Conservation (phyloP, 2,888 invertebrate genomes). For the Cyrtodaria siliqua region DNA sequence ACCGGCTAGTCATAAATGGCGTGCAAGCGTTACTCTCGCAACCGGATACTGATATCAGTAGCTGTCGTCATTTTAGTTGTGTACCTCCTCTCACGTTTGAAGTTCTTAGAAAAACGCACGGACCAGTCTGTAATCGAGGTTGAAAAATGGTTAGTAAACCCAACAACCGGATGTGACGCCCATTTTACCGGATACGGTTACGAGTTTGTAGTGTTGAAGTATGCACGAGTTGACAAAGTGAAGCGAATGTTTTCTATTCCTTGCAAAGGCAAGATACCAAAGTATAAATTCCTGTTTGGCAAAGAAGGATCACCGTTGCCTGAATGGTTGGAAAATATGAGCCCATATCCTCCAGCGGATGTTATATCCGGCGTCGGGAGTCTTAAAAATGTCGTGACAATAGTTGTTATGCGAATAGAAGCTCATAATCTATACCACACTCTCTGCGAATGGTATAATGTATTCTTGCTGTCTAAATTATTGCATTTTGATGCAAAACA, state of each 20-base stretch:
- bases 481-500: constrained; percentile 34
- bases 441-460: constrained; percentile 60
- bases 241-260: constrained; percentile 37
- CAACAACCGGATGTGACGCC: constrained; percentile 34
- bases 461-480: constrained; percentile 43
- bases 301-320: constrained; percentile 51
- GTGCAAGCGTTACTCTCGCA: too few relatives aligned
- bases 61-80: too few relatives aligned
- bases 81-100: too few relatives aligned
- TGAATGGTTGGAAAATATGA: constrained; percentile 35
- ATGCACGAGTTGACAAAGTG: constrained; percentile 35
- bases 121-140: too few relatives aligned
- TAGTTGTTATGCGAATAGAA: constrained; percentile 53
- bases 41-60: too few relatives aligned
- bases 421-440: constrained; percentile 64
- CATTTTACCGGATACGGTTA: constrained; percentile 50
- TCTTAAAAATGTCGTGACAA: constrained; percentile 16
- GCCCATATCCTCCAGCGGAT: constrained; percentile 2
- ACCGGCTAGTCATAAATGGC: too few relatives aligned
- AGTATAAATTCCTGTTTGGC: constrained; percentile 36
- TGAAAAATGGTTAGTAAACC: too few relatives aligned
- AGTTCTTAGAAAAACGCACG: too few relatives aligned
- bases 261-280: constrained; percentile 33
- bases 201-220: constrained; percentile 42
- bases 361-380: neutral